Conservation (phyloP, 2,797 vertebrate genomes). For the Rhinatrema bivittatum region DNA sequence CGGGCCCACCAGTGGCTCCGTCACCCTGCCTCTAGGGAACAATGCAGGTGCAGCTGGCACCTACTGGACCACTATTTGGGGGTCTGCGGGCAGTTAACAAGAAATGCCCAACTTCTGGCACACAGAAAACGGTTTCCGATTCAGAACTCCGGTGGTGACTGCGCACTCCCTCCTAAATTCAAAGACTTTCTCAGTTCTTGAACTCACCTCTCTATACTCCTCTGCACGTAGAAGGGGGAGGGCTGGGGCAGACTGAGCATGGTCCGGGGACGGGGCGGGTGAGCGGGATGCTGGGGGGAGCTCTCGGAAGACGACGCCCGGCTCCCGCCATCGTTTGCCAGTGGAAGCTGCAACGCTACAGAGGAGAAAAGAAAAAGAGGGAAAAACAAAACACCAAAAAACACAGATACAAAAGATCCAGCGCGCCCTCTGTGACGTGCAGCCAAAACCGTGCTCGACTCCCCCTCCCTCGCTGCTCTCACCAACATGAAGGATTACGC, state of each 20-base stretch:
- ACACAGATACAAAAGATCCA: neutral
- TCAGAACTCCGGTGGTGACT: too few species aligned
- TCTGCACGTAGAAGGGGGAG: slow-evolving; percentile 64
- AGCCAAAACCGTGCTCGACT: neutral
- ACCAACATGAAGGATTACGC: too few species aligned
- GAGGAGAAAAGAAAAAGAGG: neutral
- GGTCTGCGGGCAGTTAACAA: too few species aligned
- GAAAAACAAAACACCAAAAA: too few species aligned
- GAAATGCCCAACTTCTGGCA: too few species aligned
- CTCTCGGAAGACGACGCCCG: slow-evolving; percentile 79
- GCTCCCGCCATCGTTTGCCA: slow-evolving; percentile 82
- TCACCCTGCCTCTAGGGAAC: too few species aligned
- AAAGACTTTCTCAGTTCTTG: too few species aligned
- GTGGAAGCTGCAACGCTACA: slow-evolving; percentile 80
- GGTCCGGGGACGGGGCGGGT: slow-evolving; percentile 66
- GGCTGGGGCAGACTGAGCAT: slow-evolving; percentile 78
- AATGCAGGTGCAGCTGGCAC: too few species aligned
- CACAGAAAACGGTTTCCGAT: too few species aligned
- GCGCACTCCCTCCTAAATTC: too few species aligned
- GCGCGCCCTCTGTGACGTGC: neutral
- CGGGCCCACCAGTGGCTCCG: too few species aligned
- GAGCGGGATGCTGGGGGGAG: slow-evolving; percentile 76
- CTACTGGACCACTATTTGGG: too few species aligned
- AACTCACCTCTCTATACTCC: slow-evolving; percentile 90
- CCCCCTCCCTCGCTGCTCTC: neutral